A percentile compares a stretch with the other conserved stretches of the same genome.
These are phyloP conservation scores for Thumatha senex DNA, from an alignment of 2,888 invertebrate genomes.

Conservation along the genomic window DNA sequence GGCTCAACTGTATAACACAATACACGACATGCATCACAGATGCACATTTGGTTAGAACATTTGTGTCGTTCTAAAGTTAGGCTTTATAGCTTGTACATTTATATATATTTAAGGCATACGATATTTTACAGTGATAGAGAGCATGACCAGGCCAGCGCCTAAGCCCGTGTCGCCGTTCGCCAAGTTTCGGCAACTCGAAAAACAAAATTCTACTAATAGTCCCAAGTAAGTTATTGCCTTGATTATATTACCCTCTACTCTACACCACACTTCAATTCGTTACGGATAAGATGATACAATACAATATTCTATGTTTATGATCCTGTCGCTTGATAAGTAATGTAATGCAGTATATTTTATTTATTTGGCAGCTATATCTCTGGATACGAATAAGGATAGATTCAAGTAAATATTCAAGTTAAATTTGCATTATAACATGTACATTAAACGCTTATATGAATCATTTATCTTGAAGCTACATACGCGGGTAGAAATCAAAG, in stretches of 20 bases:
- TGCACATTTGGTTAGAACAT: background rate
- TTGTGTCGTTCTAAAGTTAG: too few species aligned
- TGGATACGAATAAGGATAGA: conserved; percentile 71
- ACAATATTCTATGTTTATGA: conserved; percentile 48
- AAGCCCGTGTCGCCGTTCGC: conserved; percentile 94
- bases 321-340: conserved; percentile 58
- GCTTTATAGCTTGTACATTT: too few species aligned
- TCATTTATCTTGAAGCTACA: conserved; percentile 35
- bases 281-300: conserved; percentile 14
- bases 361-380: conserved; percentile 73
- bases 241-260: background rate
- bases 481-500: conserved; percentile 29
- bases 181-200: conserved; percentile 96
- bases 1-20: too few species aligned
- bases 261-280: conserved; percentile 14
- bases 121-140: conserved; percentile 79
- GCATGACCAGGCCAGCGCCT: conserved; percentile 73
- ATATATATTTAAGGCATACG: background rate
- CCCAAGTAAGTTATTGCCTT: conserved; percentile 86
- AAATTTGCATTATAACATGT: conserved; percentile 60
- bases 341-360: conserved; percentile 65
- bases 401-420: conserved; percentile 70
- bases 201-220: conserved; percentile 90
- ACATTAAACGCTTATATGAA: conserved; percentile 61
- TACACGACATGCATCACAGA: too few species aligned